Conservation (phyloP, 2,797 vertebrate genomes). For the Aulostomus chinensis region DNA sequence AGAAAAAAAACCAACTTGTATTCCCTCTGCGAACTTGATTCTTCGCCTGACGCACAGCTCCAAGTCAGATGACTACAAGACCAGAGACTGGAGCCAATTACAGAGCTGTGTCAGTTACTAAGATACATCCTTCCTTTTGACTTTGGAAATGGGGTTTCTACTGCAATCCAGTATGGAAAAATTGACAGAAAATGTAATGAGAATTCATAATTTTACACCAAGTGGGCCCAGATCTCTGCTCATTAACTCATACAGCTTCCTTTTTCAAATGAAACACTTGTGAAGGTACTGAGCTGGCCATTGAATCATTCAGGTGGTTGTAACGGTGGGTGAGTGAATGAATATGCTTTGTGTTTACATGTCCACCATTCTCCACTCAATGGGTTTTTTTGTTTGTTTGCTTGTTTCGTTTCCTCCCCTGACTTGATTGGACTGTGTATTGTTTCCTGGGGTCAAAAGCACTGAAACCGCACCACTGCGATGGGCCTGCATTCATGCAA, state of each 20-base stretch:
- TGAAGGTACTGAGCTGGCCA: constrained; percentile 64
- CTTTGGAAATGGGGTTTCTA: too few species aligned
- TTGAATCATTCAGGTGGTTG: constrained; percentile 32
- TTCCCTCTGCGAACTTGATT: background rate
- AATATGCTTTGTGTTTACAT: constrained; percentile 51
- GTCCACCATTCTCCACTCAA: constrained; percentile 23
- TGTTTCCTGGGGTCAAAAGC: constrained; percentile 66
- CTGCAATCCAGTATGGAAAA: too few species aligned
- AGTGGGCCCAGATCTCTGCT: constrained; percentile 25
- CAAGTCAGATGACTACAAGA: constrained; percentile 31
- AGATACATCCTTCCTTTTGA: background rate
- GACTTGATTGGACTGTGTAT: constrained; percentile 60
- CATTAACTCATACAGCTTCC: too few species aligned
- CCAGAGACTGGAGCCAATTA: constrained; percentile 13
- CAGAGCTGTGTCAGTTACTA: constrained; percentile 18
- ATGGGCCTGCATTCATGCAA: constrained; percentile 67
- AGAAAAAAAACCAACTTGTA: too few species aligned
- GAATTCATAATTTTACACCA: constrained; percentile 4
- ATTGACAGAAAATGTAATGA: background rate
- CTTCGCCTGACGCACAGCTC: too few species aligned
- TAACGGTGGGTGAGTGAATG: constrained; percentile 22
- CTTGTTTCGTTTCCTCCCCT: too few species aligned
- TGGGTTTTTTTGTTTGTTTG: background rate
- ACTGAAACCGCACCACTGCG: constrained; percentile 70
- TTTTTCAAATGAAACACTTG: constrained; percentile 32